Percentiles rank a stretch among this genome's conserved stretches.
phyloP scores from a whole-genome alignment of 2,113 vertebrate species.

The Hydrolagus affinis region DNA sequence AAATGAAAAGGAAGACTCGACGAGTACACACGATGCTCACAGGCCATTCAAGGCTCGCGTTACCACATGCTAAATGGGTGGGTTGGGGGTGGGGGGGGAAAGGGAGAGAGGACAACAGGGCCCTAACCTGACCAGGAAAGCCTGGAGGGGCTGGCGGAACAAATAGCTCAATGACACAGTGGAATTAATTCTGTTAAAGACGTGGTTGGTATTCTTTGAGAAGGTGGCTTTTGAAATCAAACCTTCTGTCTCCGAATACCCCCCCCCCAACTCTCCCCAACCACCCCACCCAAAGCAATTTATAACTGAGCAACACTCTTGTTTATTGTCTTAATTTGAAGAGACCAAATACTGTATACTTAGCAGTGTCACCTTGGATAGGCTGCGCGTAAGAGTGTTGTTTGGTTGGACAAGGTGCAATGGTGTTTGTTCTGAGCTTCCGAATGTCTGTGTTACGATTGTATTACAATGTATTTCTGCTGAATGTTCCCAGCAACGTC shows the following conservation, averaged over 20 bases:
- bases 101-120: not conserved
- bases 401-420: too few relatives aligned
- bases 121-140: slow-evolving; percentile 13
- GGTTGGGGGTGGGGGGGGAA: too few relatives aligned
- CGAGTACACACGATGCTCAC: slow-evolving; percentile 29
- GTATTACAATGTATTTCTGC: too few relatives aligned
- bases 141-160: not conserved
- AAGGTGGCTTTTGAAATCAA: not conserved
- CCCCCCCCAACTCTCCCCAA: not conserved
- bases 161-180: slow-evolving; percentile 18
- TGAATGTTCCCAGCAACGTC: too few relatives aligned
- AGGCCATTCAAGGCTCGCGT: slow-evolving; percentile 6
- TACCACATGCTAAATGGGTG: not conserved
- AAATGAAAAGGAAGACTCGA: slow-evolving; percentile 28
- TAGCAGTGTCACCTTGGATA: too few relatives aligned
- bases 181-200: not conserved
- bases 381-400: too few relatives aligned
- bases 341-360: too few relatives aligned
- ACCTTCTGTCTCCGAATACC: not conserved
- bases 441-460: too few relatives aligned
- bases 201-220: slow-evolving; percentile 6
- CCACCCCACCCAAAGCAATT: not conserved
- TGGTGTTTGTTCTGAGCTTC: too few relatives aligned
- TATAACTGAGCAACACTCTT: too few relatives aligned
- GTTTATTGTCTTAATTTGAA: too few relatives aligned